Conservation (phyloP, 2,797 vertebrate species). For the Myotis vivesi region DNA sequence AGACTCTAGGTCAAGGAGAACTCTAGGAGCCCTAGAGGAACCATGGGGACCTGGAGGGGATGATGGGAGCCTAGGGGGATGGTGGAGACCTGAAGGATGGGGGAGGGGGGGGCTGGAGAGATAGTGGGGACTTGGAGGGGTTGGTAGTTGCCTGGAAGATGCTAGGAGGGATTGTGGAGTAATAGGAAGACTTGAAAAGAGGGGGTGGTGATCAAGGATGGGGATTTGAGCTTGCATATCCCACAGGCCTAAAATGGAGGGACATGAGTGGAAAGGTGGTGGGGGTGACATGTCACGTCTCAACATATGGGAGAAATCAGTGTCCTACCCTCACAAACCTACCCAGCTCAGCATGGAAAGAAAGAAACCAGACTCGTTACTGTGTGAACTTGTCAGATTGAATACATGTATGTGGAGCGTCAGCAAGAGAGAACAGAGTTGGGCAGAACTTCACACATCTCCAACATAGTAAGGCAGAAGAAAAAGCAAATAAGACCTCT, state of each 20-base stretch:
- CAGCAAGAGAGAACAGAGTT: not conserved
- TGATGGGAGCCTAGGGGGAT: not conserved
- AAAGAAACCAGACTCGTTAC: not conserved
- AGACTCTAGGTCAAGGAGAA: not conserved
- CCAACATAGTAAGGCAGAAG: not conserved
- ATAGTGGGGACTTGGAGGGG: not conserved
- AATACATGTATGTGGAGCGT: fast-evolving
- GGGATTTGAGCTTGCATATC: not conserved
- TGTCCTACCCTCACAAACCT: not conserved
- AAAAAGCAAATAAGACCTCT: not conserved
- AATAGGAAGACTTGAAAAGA: not conserved
- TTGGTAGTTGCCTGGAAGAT: not conserved
- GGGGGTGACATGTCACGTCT: not conserved
- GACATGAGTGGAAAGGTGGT: not conserved
- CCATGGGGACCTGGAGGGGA: not conserved
- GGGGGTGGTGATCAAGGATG: not conserved
- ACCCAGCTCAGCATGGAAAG: not conserved
- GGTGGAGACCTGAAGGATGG: not conserved
- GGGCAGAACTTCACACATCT: not conserved
- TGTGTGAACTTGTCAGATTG: not conserved
- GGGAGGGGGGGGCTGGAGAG: not conserved
- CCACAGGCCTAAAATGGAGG: not conserved
- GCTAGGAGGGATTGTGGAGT: too few species aligned
- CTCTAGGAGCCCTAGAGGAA: not conserved
- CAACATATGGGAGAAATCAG: not conserved